Percentiles rank a stretch among this genome's conserved stretches.
Conservation (phyloP, 2,888 invertebrate species). For the Tipula confusa region DNA sequence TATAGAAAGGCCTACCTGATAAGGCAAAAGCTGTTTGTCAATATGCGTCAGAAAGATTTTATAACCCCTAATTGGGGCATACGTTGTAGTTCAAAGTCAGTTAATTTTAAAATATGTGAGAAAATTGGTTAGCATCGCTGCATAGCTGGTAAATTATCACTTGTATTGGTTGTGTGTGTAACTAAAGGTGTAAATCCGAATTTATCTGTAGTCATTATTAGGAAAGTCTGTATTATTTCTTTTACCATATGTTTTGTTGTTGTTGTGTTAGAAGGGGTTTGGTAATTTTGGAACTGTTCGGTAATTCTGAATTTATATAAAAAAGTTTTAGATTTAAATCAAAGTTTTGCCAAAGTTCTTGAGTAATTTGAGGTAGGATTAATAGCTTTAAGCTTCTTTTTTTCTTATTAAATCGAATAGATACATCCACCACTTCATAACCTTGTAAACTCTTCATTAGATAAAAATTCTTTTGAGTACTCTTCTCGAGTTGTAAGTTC, state of each 20-base stretch:
- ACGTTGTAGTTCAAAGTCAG: neutral
- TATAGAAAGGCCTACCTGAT: too few relatives aligned
- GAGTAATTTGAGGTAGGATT: neutral
- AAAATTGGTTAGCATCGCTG: neutral
- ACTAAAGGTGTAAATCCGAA: neutral
- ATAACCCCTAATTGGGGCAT: neutral
- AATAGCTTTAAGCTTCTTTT: neutral
- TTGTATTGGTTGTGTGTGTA: neutral
- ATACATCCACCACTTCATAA: neutral
- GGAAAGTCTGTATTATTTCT: neutral
- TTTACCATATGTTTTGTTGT: neutral
- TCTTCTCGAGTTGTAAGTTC: neutral
- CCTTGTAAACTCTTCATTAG: neutral
- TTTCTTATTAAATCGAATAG: neutral
- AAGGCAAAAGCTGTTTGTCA: too few relatives aligned
- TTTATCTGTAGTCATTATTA: neutral
- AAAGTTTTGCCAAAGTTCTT: neutral
- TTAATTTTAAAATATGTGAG: neutral
- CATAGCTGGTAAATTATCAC: neutral
- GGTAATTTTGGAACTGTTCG: neutral
- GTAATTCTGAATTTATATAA: neutral
- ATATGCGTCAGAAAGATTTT: neutral
- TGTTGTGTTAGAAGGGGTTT: neutral
- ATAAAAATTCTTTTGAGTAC: neutral
- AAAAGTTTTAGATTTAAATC: neutral